Base-by-base conservation (phyloP, 2,888 invertebrate species). In the Sceliomorpha sp. region DNA sequence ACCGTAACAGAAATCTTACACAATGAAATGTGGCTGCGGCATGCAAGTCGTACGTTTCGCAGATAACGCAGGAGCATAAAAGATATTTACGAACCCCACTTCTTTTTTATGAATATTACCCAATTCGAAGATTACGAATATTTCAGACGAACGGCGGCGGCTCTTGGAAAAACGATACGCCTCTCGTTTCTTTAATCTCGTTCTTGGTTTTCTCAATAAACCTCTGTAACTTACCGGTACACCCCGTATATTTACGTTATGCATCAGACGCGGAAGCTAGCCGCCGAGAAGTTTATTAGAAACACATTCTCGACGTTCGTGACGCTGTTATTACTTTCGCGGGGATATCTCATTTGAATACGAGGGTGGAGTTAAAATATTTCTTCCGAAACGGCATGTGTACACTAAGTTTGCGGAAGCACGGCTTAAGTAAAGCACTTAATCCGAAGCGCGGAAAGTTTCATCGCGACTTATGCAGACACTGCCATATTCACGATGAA, bases 301-400 rank as follows among this genome's bases (percentile, higher is more conserved):
- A 70, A 70, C 45, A 71, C 50, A 68, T 63, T 69, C 51, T 53
- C 60, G 53, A 29, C 50, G 40, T 48, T 63, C 42, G 47, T 44
- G 55, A 45, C 36, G 40, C 39, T 63, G 56, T 68, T 72, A 68
- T 72, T 60, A 68, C 60, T 68, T 64, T 68, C 44, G 14, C 34
- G n/a, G 29, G 40, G 47, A 64, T 45, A 36, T 17, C 62, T 68
- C 47, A 69, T 69, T 72, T 72, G 62, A 72, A 72, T 69, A 72
- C 42, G 62, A 66, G 62, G 55, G 48, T 13, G 26, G 32, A 60
- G 68, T 44, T 60, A 37, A 71, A 69, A 66, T 72, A 66, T 66
- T 72, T 69, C 72, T 67, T 66, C 62, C 39, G 34, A 71, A 71
- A 67, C 44, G 59, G 58, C 63, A 67, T 71, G 70, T 71, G 70